Evolutionary conservation across 2,797 vertebrate species (phyloP).

Genomic region (Mastacembelus armatus): DNA sequence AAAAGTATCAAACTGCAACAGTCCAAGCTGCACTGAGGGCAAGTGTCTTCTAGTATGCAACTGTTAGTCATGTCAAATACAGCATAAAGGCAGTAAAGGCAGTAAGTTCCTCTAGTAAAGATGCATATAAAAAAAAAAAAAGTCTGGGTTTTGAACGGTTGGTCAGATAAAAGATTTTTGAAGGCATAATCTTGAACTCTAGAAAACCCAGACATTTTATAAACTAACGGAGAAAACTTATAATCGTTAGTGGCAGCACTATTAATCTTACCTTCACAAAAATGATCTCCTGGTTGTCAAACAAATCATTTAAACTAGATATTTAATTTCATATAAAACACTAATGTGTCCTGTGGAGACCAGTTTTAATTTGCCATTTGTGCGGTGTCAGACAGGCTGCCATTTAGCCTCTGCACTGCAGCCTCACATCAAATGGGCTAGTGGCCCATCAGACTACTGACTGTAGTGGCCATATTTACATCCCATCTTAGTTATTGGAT

Average conservation of each 20-base stretch:
- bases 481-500: constrained; percentile 69
- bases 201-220: neutral
- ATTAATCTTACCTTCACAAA: neutral
- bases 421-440: constrained; percentile 66
- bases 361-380: constrained; percentile 58
- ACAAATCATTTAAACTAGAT: constrained; percentile 1
- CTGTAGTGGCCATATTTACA: constrained; percentile 69
- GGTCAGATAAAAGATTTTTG: constrained; percentile 3
- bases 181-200: neutral
- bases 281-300: neutral
- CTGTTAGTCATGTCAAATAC: neutral
- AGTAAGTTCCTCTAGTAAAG: too few species aligned
- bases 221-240: too few species aligned
- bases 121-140: neutral
- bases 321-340: constrained; percentile 39
- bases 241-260: neutral
- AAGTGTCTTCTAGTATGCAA: constrained; percentile 3
- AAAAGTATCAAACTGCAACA: constrained; percentile 26
- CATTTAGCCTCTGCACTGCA: constrained; percentile 69
- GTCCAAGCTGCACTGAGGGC: constrained; percentile 11
- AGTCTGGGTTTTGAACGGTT: too few species aligned
- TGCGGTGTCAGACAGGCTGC: constrained; percentile 50
- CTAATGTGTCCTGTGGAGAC: constrained; percentile 32
- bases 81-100: too few species aligned
- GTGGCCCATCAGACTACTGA: constrained; percentile 54